Conservation (phyloP, 1,140 invertebrate genomes). For the Magallana ariakensis region DNA sequence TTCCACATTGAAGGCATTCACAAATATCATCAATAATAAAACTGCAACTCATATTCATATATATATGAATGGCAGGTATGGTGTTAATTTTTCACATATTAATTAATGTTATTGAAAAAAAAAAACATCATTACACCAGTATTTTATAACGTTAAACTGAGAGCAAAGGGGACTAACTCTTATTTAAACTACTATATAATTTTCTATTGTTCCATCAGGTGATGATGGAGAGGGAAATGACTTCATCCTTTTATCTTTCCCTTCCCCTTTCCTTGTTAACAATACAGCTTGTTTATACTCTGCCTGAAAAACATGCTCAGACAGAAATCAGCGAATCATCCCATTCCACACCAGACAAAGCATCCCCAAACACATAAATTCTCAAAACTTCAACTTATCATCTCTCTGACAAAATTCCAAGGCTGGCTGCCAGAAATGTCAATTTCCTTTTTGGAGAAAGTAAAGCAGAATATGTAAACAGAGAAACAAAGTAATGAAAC, state of each 20-base stretch:
- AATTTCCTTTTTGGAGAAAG: background rate
- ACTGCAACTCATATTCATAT: too few relatives aligned
- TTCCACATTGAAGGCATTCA: too few relatives aligned
- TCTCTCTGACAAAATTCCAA: background rate
- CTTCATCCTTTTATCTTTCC: background rate
- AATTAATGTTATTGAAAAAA: too few relatives aligned
- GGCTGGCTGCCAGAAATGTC: constrained; percentile 16
- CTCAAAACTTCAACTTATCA: constrained; percentile 16
- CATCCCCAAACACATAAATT: constrained; percentile 11
- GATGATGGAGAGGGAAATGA: background rate
- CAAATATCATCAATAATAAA: too few relatives aligned
- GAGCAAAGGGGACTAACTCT: constrained; percentile 17
- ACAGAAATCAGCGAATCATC: constrained; percentile 17
- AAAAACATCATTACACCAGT: too few relatives aligned
- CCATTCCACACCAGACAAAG: constrained; percentile 4
- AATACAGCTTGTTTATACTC: constrained; percentile 7
- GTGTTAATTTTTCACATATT: too few relatives aligned
- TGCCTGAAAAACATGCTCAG: background rate
- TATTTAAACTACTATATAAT: background rate
- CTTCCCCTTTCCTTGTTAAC: background rate
- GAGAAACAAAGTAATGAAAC: constrained; percentile 10
- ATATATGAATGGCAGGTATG: too few relatives aligned
- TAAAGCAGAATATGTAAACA: background rate
- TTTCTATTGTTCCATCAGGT: background rate
- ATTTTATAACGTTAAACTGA: too few relatives aligned